Evolutionary conservation across 2,888 invertebrate species (phyloP).

Genomic region (Anorthoa munda): DNA sequence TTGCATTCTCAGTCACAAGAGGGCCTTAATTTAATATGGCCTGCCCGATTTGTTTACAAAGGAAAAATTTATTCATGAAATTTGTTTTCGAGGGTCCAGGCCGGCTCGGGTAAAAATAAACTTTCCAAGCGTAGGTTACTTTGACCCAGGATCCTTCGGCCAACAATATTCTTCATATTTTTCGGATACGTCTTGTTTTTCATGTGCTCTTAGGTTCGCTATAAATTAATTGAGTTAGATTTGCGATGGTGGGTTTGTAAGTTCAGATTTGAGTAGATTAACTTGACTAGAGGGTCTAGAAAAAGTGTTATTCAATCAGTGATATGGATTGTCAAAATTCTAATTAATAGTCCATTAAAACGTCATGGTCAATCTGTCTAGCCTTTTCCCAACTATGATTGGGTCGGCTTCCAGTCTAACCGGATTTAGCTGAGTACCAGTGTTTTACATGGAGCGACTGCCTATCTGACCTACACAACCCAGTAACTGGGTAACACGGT

Average conservation of each 20-base stretch:
- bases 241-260: neutral
- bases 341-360: too few relatives aligned
- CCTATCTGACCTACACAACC: too few relatives aligned
- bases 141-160: conserved; percentile 73
- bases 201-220: conserved; percentile 12
- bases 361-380: too few relatives aligned
- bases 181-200: conserved; percentile 57
- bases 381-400: too few relatives aligned
- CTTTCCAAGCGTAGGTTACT: conserved; percentile 84
- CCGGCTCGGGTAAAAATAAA: conserved; percentile 82
- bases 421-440: too few relatives aligned
- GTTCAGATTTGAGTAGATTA: neutral
- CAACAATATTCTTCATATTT: conserved; percentile 77
- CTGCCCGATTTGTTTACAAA: conserved; percentile 90
- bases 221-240: conserved; percentile 43
- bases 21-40: conserved; percentile 88
- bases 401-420: too few relatives aligned
- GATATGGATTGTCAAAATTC: too few relatives aligned
- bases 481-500: too few relatives aligned
- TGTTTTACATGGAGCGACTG: too few relatives aligned
- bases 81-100: conserved; percentile 86
- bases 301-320: too few relatives aligned
- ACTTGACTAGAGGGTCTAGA: too few relatives aligned
- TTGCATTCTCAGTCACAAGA: conserved; percentile 81
- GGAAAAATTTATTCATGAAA: conserved; percentile 91